Base-by-base conservation (phyloP, 2,888 invertebrate species). In the Drosophila mettleri region DNA sequence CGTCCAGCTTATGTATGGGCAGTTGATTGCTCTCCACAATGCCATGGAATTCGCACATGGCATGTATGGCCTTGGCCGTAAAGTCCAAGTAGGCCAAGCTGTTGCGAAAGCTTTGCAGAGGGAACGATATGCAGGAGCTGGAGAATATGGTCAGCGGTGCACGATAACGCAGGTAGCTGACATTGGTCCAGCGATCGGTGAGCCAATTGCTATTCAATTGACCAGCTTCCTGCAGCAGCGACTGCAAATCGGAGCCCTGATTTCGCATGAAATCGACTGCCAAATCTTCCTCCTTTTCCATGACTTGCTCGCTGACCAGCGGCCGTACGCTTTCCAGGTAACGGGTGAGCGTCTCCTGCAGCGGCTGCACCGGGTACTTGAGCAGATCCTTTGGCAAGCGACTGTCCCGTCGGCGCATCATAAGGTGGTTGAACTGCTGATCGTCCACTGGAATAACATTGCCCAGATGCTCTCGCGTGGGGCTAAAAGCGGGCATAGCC, bases 171-270 rank as follows among this genome's bases (percentile, higher is more conserved):
- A 99, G 93, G 92, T 98, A 99, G 0, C 97, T 97, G 9, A 94
- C 92, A 59, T 95, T 94, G 43, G 97, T 92, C 98, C 98, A 99
- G 96, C 98, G 98, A 34, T 96, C 96, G 41, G 96, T 95, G 59
- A 98, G 94, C 98, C 98, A 98, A 91, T 97, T 98, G 45, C 94
- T 93, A 49, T 94, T 93, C 22, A 92, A 92, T 64, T 93, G 89
- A 3, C 96, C 96, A 89, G 94, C 94, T 67, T 95, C 93, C 85
- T 95, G 93, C 33, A 98, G 92, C 33, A 96, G 93, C 38, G 89
- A 90, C 93, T 99, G 91, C 2, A 92, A 71, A 49, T 90, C 69
- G 2, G 59, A 63, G 1, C 91, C 92, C 22, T 89, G 78, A 2
- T 70, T 77, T 0, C 55, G 24, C 20, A 74, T 43, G 54, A 92